Percentiles rank a stretch among this genome's conserved stretches.
phyloP scores from a whole-genome alignment of 2,113 vertebrate species.

The Leptobrachium leishanense region DNA sequence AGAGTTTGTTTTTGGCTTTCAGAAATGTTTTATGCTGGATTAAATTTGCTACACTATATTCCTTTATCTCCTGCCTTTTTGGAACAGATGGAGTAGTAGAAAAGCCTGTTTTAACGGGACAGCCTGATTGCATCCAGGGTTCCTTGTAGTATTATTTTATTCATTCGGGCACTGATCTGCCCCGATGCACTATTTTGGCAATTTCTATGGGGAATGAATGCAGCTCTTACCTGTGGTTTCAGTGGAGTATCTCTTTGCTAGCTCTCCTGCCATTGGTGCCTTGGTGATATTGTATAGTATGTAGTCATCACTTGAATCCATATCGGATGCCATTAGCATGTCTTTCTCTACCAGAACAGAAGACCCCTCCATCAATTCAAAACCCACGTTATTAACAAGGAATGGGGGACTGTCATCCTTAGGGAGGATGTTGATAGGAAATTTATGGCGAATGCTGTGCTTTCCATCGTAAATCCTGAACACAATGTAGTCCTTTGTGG shows the following conservation, averaged over 20 bases:
- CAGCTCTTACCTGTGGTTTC: conserved; percentile 53
- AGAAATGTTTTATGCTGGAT: too few species aligned
- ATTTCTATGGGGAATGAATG: neutral
- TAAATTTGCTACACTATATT: too few species aligned
- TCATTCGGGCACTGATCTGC: too few species aligned
- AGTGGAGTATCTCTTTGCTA: conserved; percentile 59
- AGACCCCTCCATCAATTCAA: conserved; percentile 66
- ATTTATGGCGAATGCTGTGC: conserved; percentile 66
- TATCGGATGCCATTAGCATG: conserved; percentile 61
- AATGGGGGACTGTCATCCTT: conserved; percentile 69
- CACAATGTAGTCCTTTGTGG: conserved; percentile 64
- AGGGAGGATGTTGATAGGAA: conserved; percentile 66
- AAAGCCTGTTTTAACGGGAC: too few species aligned
- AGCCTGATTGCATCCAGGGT: too few species aligned
- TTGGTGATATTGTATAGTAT: conserved; percentile 59
- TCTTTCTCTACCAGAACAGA: conserved; percentile 55
- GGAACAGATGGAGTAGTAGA: too few species aligned
- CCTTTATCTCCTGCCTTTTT: too few species aligned
- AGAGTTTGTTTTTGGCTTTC: too few species aligned
- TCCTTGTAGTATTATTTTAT: too few species aligned
- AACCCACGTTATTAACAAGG: conserved; percentile 64
- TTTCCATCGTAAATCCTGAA: conserved; percentile 71
- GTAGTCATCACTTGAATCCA: conserved; percentile 69
- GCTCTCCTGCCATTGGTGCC: conserved; percentile 48
- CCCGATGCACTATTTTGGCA: too few species aligned